These are phyloP conservation scores for Oncorhynchus mykiss DNA, from an alignment of 2,113 vertebrate species.

Conservation along the genomic window DNA sequence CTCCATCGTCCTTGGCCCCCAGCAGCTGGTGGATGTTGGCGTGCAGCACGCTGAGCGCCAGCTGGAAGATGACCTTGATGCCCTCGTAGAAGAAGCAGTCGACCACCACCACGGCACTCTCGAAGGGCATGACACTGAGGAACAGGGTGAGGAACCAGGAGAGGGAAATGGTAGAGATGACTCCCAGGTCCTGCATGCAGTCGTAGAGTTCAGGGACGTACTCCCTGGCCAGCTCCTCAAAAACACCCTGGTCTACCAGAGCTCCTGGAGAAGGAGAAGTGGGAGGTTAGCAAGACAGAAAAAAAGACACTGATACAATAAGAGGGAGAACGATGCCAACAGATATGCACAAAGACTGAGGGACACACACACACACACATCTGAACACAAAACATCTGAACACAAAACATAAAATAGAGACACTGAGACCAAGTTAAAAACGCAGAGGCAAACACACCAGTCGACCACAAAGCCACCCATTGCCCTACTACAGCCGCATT, in stretches of 20 bases:
- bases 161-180: conserved; percentile 97
- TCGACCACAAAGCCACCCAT: not conserved
- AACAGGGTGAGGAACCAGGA: conserved; percentile 99
- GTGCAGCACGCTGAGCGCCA: conserved; percentile 93
- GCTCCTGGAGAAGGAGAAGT: conserved; percentile 76
- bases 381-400: too few species aligned
- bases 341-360: too few species aligned
- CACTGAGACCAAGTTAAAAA: not conserved
- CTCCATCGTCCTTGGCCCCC: conserved; percentile 95
- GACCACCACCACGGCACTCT: conserved; percentile 96
- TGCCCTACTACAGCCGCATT: too few species aligned
- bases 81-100: conserved; percentile 99
- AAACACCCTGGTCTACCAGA: conserved; percentile 96
- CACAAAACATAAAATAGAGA: not conserved
- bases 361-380: too few species aligned
- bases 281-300: not conserved
- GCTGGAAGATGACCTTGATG: conserved; percentile 98
- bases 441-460: not conserved
- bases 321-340: too few species aligned
- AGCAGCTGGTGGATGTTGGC: conserved; percentile 94
- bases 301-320: not conserved
- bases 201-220: conserved; percentile 96
- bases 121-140: conserved; percentile 97
- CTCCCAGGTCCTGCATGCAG: conserved; percentile 97
- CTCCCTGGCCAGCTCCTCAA: conserved; percentile 92